These are phyloP conservation scores for Meiosimyza platycephala DNA, from an alignment of 2,888 invertebrate species.

Conservation along the genomic window DNA sequence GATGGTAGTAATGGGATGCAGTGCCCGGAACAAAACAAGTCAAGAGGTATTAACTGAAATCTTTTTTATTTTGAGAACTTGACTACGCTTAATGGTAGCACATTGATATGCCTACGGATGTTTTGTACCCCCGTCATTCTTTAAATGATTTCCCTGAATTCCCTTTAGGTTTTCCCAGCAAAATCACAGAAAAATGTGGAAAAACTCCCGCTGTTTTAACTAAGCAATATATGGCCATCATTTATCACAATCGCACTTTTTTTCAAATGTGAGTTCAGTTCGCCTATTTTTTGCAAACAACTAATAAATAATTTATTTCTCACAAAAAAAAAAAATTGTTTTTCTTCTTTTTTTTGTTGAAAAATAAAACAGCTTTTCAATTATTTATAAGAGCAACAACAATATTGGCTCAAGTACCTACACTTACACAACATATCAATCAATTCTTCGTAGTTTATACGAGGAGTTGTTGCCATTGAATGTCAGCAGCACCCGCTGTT, in stretches of 20 bases:
- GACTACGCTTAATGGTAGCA: too few species aligned
- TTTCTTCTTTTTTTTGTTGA: background rate
- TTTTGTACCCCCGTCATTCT: too few species aligned
- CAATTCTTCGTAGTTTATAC: background rate
- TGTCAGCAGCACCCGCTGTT: constrained; percentile 7
- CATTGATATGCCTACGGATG: too few species aligned
- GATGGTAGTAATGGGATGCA: too few species aligned
- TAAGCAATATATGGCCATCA: constrained; percentile 12
- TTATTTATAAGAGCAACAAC: background rate
- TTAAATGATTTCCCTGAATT: too few species aligned
- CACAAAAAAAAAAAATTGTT: background rate
- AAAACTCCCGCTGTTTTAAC: background rate
- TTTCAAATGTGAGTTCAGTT: background rate
- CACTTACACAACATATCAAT: constrained; percentile 11
- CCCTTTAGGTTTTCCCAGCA: too few species aligned
- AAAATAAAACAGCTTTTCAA: background rate
- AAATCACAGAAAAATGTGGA: background rate
- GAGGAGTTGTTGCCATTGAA: background rate
- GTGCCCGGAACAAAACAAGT: too few species aligned
- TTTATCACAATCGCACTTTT: constrained; percentile 26
- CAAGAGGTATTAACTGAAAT: too few species aligned
- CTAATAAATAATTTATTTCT: constrained; percentile 26
- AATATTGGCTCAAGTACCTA: background rate
- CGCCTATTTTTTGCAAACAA: background rate
- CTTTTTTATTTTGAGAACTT: too few species aligned